Evolutionary conservation across 2,113 vertebrate genomes (phyloP).

Genomic region (Mungos mungo): DNA sequence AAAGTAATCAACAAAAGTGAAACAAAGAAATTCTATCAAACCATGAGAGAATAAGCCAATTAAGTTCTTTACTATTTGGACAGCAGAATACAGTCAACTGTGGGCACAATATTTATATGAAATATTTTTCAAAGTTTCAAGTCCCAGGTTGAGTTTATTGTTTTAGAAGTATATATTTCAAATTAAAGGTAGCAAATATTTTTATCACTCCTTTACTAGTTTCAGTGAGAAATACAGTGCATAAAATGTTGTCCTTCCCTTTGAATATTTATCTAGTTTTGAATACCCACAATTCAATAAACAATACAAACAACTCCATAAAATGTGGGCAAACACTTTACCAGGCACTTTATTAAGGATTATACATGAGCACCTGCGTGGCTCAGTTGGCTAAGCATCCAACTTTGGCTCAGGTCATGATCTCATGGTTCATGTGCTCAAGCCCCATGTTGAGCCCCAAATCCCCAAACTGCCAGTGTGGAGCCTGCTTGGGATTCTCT

Average conservation of each 20-base stretch:
- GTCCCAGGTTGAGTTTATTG: background rate
- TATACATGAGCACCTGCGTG: background rate
- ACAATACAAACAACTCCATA: background rate
- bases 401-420: too few relatives aligned
- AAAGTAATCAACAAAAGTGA: background rate
- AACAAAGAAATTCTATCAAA: background rate
- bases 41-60: background rate
- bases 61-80: background rate
- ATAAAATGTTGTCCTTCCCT: background rate
- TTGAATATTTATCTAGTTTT: background rate
- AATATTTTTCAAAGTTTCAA: background rate
- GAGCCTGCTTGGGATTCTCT: too few relatives aligned
- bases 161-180: background rate
- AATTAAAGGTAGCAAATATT: background rate
- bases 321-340: background rate
- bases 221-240: background rate
- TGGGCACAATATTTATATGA: background rate
- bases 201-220: background rate
- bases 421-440: too few relatives aligned
- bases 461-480: too few relatives aligned
- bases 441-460: too few relatives aligned
- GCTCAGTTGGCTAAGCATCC: too few relatives aligned
- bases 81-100: background rate
- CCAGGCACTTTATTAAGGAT: background rate
- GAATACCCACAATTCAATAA: background rate